These are phyloP conservation scores for Crotalus tigris DNA, from an alignment of 2,113 vertebrate species.

Conservation along the genomic window DNA sequence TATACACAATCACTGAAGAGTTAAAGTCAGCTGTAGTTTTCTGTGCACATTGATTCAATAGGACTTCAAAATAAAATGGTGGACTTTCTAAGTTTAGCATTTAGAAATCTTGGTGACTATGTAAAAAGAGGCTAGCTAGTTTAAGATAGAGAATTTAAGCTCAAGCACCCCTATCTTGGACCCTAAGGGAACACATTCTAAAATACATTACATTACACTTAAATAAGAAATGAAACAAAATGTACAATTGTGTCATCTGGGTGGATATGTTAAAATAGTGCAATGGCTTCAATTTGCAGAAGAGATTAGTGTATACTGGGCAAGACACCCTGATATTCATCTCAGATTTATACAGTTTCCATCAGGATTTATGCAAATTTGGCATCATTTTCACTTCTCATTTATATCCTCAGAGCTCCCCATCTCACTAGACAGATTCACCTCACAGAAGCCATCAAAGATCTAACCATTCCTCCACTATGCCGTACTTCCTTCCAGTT, in stretches of 20 bases:
- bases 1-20: not conserved
- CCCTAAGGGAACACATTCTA: too few relatives aligned
- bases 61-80: too few relatives aligned
- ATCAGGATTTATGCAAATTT: not conserved
- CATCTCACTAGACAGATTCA: not conserved
- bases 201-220: too few relatives aligned
- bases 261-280: not conserved
- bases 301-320: not conserved
- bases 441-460: not conserved
- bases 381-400: not conserved
- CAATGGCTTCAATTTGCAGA: not conserved
- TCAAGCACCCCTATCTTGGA: too few relatives aligned
- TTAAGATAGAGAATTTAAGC: too few relatives aligned
- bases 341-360: not conserved
- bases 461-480: not conserved
- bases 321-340: not conserved
- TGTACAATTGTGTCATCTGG: too few relatives aligned
- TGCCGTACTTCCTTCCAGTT: not conserved
- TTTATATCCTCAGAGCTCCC: not conserved
- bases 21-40: not conserved
- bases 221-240: not conserved
- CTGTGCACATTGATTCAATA: too few relatives aligned
- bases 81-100: too few relatives aligned
- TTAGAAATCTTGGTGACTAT: too few relatives aligned
- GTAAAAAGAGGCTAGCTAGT: too few relatives aligned